Conservation (phyloP, 2,797 vertebrate species). For the Eremophila alpestris region DNA sequence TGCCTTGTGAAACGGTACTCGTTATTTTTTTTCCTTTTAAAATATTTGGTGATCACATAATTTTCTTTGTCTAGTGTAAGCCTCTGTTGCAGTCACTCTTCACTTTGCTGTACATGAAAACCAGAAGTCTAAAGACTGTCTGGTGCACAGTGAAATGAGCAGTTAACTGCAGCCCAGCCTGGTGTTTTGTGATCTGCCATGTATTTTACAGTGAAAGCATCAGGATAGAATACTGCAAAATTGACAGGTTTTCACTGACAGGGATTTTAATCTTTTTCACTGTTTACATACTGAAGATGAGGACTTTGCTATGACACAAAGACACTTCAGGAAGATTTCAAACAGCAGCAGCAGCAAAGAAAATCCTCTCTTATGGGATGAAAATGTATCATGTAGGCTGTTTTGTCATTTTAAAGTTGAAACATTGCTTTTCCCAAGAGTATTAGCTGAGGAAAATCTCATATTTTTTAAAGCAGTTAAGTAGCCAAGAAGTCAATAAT, state of each 20-base stretch:
- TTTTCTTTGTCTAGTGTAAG: neutral
- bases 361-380: neutral
- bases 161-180: neutral
- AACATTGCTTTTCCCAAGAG: neutral
- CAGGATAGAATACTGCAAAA: neutral
- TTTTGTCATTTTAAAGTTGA: conserved; percentile 29
- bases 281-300: conserved; percentile 2
- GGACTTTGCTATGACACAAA: neutral
- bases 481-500: conserved; percentile 21
- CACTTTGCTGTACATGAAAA: neutral
- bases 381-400: neutral
- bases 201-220: neutral
- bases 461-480: neutral
- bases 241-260: neutral
- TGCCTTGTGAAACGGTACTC: neutral
- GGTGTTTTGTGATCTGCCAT: neutral
- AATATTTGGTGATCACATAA: neutral
- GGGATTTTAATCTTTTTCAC: neutral
- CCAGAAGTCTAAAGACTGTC: neutral
- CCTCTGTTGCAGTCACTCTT: neutral
- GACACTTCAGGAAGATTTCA: neutral
- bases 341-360: neutral
- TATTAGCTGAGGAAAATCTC: neutral
- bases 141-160: neutral
- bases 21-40: neutral